A percentile compares a stretch with the other conserved stretches of the same genome.
phyloP scores from a whole-genome alignment of 2,797 vertebrate genomes.

The Triplophysa bombifrons region DNA sequence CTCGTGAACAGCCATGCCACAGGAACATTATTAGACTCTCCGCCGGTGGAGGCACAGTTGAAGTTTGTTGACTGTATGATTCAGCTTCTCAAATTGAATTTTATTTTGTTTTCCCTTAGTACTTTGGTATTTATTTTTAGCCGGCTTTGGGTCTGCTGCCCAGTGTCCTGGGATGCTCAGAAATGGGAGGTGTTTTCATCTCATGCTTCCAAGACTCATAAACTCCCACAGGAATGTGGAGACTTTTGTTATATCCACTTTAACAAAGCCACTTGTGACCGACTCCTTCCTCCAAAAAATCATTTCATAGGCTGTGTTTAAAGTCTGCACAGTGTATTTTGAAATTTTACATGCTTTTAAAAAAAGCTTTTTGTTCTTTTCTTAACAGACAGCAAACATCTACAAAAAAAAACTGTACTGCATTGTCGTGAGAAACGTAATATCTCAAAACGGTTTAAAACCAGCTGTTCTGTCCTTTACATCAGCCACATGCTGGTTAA shows the following conservation, averaged over 20 bases:
- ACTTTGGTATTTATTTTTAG: constrained; percentile 34
- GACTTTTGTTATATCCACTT: constrained; percentile 39
- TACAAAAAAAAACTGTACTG: background rate
- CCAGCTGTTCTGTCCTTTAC: constrained; percentile 40
- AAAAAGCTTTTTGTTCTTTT: background rate
- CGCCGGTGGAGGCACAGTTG: background rate
- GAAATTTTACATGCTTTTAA: background rate
- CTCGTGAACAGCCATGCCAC: constrained; percentile 2
- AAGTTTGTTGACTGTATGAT: constrained; percentile 36
- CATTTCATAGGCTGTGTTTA: constrained; percentile 1
- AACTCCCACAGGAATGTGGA: constrained; percentile 46
- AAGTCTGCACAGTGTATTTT: constrained; percentile 1
- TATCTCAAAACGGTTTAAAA: constrained; percentile 19
- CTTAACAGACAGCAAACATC: constrained; percentile 18
- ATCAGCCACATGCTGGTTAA: constrained; percentile 32
- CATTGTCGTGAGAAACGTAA: constrained; percentile 10
- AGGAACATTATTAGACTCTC: constrained; percentile 2
- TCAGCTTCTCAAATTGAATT: constrained; percentile 32
- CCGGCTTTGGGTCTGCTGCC: constrained; percentile 15
- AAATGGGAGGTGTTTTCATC: constrained; percentile 47
- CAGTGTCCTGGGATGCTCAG: constrained; percentile 45
- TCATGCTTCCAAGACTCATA: constrained; percentile 40
- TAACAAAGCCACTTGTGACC: constrained; percentile 33
- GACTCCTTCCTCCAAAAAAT: constrained; percentile 37
- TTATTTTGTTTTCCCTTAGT: constrained; percentile 44